phyloP scores from a whole-genome alignment of 2,113 vertebrate species.

The Hydropotes inermis region DNA sequence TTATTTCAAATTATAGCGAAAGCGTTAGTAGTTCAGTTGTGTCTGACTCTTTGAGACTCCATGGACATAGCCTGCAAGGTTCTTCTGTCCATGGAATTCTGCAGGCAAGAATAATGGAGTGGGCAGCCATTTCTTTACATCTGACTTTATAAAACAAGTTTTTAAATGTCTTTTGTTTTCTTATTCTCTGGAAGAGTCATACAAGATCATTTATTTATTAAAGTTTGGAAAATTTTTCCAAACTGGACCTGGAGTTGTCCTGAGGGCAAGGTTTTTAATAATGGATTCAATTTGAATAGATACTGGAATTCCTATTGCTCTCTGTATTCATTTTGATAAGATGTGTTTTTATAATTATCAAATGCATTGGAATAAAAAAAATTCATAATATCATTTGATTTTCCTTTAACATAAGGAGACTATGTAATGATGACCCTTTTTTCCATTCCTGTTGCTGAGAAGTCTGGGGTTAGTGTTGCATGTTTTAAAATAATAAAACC shows the following conservation, averaged over 20 bases:
- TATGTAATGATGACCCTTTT: background rate
- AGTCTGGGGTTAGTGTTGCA: background rate
- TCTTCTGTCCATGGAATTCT: background rate
- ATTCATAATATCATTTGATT: background rate
- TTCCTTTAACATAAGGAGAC: background rate
- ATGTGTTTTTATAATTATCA: constrained; percentile 28
- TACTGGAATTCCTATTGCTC: constrained; percentile 11
- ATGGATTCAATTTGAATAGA: background rate
- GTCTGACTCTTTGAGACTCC: background rate
- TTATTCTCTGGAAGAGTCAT: background rate
- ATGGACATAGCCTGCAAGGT: background rate
- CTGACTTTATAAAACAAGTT: background rate
- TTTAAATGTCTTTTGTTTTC: background rate
- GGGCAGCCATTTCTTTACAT: background rate
- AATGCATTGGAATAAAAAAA: background rate
- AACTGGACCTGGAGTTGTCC: background rate
- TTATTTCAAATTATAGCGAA: constrained; percentile 1
- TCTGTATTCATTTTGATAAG: background rate
- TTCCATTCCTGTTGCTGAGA: background rate
- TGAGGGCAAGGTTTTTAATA: background rate
- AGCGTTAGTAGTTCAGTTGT: background rate
- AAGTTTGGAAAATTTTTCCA: background rate
- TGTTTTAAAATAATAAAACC: background rate
- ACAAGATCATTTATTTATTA: constrained; percentile 5
- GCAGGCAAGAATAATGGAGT: background rate